phyloP scores from a whole-genome alignment of 2,113 vertebrate genomes.

The Bothrops jararaca region DNA sequence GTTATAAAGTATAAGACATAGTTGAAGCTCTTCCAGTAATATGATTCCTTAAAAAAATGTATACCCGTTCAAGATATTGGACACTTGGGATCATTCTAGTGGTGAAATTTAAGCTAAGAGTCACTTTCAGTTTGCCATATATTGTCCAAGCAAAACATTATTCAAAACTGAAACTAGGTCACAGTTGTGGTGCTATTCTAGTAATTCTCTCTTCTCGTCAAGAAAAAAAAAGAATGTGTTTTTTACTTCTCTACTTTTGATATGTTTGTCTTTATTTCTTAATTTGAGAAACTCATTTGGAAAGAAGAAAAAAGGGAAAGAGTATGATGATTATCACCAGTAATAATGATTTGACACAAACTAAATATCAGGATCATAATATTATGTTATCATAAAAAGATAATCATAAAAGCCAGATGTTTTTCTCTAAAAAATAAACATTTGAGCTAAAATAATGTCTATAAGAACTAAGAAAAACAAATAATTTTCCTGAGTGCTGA shows the following conservation, averaged over 20 bases:
- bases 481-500: background rate
- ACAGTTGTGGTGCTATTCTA: background rate
- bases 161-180: background rate
- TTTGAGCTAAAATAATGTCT: background rate
- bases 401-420: background rate
- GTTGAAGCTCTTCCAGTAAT: background rate
- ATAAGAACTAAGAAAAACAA: background rate
- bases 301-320: background rate
- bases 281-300: background rate
- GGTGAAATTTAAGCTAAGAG: background rate
- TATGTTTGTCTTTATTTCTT: background rate
- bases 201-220: background rate
- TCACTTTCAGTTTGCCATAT: background rate
- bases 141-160: background rate
- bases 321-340: background rate
- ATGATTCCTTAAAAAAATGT: background rate
- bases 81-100: background rate
- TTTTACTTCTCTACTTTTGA: background rate
- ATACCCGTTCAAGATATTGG: background rate
- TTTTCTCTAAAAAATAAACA: background rate
- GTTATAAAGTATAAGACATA: background rate
- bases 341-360: background rate
- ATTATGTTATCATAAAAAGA: background rate
- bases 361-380: background rate
- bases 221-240: background rate